Base-by-base conservation (phyloP, 1,140 invertebrate genomes). In the Epicauta chinensis region DNA sequence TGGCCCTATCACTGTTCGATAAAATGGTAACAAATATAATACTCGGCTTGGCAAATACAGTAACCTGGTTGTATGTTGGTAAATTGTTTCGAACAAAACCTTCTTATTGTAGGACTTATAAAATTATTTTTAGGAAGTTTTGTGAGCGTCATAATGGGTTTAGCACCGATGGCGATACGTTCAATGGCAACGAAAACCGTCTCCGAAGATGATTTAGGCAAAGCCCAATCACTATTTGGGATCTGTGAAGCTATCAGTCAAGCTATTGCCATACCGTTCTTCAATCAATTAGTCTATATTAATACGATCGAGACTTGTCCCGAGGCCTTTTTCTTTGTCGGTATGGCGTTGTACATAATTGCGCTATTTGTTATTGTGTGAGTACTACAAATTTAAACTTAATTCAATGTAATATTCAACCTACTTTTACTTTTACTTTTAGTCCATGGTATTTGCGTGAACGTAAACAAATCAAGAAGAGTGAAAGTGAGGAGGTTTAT, bases 111-210 rank as follows among this genome's bases (percentile, higher is more conserved):
- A 40, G 41, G 13, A 32, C 5, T 41, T 10, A 12, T 31, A 32
- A 40, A 41, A 41, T 14, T 42, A 11, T 32, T 39, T 60, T 62
- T 48, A 68, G 64, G 45, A 4, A 58, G 56, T n/a, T 60, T 68
- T 7, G 70, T 80, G 6, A 76, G 78, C 52, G 69, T 80, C 16
- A 73, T 81, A 38, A 77, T 75, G 29, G 75, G 73, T 15, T 69
- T 74, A 4, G 75, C 74, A 34, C 64, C 70, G 3, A 76, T 78
- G 3, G 73, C 73, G 1, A 71, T 79, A 14, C 67, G 78, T 51
- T 79, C 79, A 2, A 59, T 80, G 36, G 76, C 76, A 2, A 79
- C 79, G 0, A 81, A 81, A 65, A 65, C 79, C 2, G 77, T 80
- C 2, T 63, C 71, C 4, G 67, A 69, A n/a, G 70, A 75, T 32